phyloP scores from a whole-genome alignment of 2,113 vertebrate genomes.

The Calonectris borealis region DNA sequence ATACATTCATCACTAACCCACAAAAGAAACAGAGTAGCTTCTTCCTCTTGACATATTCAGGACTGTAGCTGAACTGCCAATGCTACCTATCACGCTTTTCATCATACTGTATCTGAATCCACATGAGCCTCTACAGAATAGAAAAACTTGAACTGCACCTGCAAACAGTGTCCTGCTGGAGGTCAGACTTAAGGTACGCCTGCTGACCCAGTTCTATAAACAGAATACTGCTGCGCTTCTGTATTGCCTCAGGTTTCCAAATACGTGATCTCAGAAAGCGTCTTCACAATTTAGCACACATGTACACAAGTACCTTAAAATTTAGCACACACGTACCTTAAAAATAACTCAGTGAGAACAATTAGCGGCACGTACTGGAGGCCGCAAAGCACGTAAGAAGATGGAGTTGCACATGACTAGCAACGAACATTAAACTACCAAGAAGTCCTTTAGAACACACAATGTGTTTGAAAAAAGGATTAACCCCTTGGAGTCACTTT shows the following conservation, averaged over 20 bases:
- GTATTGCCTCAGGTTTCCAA: not conserved
- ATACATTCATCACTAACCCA: not conserved
- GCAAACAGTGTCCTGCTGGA: not conserved
- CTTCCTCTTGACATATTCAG: not conserved
- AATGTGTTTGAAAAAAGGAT: not conserved
- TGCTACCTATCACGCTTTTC: not conserved
- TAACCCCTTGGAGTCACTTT: not conserved
- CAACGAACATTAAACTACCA: not conserved
- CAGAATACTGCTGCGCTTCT: not conserved
- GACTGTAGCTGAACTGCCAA: not conserved
- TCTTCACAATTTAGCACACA: not conserved
- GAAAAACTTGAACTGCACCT: not conserved
- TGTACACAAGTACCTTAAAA: not conserved
- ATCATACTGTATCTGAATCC: not conserved
- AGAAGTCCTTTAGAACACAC: not conserved
- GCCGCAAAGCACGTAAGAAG: not conserved
- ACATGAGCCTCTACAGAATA: not conserved
- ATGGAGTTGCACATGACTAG: not conserved
- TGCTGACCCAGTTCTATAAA: slow-evolving; percentile 42
- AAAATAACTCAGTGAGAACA: not conserved
- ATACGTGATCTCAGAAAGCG: not conserved
- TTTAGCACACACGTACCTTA: not conserved
- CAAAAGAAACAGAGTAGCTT: not conserved
- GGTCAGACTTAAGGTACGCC: not conserved
- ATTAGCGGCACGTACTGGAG: not conserved